phyloP scores from a whole-genome alignment of 2,797 vertebrate genomes.

The Loriculus beryllinus region DNA sequence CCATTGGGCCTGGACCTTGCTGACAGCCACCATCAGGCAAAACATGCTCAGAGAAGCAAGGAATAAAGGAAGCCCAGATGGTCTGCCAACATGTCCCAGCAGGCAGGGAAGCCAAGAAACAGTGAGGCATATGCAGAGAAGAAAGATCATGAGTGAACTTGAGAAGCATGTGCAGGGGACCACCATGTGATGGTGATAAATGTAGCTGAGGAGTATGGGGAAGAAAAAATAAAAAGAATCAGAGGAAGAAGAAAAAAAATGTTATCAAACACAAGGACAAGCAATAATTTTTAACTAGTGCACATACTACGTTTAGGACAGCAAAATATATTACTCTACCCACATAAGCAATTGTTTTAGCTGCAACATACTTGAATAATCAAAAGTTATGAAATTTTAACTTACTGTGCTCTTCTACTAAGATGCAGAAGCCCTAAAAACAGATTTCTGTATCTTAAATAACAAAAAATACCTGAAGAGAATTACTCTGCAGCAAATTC shows the following conservation, averaged over 20 bases:
- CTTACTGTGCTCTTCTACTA: not conserved
- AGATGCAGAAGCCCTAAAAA: not conserved
- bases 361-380: not conserved
- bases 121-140: slow-evolving; percentile 37
- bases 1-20: not conserved
- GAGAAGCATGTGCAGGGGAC: slow-evolving; percentile 18
- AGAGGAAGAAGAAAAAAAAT: not conserved
- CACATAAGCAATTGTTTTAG: not conserved
- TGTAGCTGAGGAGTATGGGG: not conserved
- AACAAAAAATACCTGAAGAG: not conserved
- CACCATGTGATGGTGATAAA: not conserved
- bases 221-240: slow-evolving; percentile 13
- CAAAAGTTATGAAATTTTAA: not conserved
- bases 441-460: not conserved
- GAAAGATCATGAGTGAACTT: not conserved
- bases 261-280: not conserved
- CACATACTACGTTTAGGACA: not conserved
- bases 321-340: not conserved
- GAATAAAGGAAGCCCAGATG: slow-evolving; percentile 31
- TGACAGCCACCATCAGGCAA: slow-evolving; percentile 56
- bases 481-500: not conserved
- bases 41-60: not conserved
- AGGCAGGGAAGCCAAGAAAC: slow-evolving; percentile 12
- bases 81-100: not conserved
- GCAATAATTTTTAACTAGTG: not conserved